Conservation (phyloP, 2,113 vertebrate species). For the Cnemophilus loriae region DNA sequence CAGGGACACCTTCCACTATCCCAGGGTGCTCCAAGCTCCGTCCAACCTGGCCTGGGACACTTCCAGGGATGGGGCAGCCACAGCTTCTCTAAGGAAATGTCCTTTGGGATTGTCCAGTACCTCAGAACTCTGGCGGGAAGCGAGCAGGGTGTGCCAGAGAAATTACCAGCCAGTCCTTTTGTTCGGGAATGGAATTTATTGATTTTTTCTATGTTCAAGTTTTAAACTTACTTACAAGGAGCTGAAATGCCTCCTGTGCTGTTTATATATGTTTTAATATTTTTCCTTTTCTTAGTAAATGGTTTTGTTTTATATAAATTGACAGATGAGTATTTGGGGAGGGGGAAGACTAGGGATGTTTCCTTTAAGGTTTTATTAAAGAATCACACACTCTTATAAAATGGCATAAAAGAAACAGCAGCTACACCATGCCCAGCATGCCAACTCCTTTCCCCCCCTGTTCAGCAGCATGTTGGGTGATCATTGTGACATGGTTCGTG, state of each 20-base stretch:
- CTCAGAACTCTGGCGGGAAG: not conserved
- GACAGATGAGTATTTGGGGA: not conserved
- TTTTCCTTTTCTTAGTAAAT: not conserved
- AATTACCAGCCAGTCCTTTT: not conserved
- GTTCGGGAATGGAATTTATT: not conserved
- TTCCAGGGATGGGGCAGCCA: not conserved
- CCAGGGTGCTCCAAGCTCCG: accelerated
- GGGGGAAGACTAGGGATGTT: not conserved
- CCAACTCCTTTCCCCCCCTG: not conserved
- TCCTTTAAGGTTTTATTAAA: not conserved
- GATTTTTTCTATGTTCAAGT: not conserved
- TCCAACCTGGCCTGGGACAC: not conserved
- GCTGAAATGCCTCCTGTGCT: not conserved
- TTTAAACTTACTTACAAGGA: not conserved
- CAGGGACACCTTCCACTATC: not conserved
- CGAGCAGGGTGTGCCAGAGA: not conserved
- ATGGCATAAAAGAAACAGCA: not conserved
- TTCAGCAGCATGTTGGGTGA: not conserved
- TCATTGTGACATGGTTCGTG: not conserved
- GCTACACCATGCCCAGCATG: not conserved
- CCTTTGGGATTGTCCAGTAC: not conserved
- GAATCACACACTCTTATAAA: not conserved
- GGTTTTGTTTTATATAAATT: not conserved
- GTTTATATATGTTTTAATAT: not conserved
- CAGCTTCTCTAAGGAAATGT: not conserved